A percentile compares a stretch with the other conserved stretches of the same genome.
Conservation (phyloP, 1,140 invertebrate genomes). For the Scaptomyza hsui region DNA sequence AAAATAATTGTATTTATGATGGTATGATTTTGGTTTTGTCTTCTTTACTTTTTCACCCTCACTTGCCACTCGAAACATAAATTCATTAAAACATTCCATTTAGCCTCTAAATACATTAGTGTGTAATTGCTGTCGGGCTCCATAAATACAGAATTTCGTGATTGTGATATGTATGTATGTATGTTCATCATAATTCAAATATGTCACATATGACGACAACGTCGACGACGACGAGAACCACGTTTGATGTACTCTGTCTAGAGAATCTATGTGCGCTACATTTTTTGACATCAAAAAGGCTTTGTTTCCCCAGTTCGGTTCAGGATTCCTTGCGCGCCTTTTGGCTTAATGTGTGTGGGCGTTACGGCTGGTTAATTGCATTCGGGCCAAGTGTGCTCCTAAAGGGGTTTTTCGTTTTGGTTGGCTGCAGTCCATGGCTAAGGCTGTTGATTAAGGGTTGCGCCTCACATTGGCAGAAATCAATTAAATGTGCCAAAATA, state of each 20-base stretch:
- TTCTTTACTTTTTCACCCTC: constrained; percentile 37
- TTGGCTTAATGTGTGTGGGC: constrained; percentile 70
- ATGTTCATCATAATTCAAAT: constrained; percentile 69
- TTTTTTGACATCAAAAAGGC: constrained; percentile 71
- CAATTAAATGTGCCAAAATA: constrained; percentile 54
- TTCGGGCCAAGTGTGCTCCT: constrained; percentile 41
- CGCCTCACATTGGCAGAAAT: constrained; percentile 43
- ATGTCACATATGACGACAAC: constrained; percentile 69
- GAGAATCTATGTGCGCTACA: too few relatives aligned
- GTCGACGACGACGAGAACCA: constrained; percentile 31
- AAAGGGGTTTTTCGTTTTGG: constrained; percentile 53
- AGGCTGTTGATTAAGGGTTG: constrained; percentile 61
- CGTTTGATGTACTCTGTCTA: constrained; percentile 65
- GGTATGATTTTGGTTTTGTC: not conserved
- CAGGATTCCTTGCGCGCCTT: constrained; percentile 33
- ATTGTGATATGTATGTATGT: too few relatives aligned
- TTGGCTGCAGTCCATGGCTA: constrained; percentile 16
- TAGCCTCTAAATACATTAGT: constrained; percentile 69
- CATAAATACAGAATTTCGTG: constrained; percentile 8
- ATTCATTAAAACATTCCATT: constrained; percentile 81
- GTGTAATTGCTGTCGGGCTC: constrained; percentile 59
- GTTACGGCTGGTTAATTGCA: constrained; percentile 77
- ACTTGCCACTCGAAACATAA: constrained; percentile 49
- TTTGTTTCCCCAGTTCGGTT: constrained; percentile 33
- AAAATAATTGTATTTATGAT: constrained; percentile 14